Conservation (phyloP, 2,888 invertebrate species). For the Spicauda simplicius region DNA sequence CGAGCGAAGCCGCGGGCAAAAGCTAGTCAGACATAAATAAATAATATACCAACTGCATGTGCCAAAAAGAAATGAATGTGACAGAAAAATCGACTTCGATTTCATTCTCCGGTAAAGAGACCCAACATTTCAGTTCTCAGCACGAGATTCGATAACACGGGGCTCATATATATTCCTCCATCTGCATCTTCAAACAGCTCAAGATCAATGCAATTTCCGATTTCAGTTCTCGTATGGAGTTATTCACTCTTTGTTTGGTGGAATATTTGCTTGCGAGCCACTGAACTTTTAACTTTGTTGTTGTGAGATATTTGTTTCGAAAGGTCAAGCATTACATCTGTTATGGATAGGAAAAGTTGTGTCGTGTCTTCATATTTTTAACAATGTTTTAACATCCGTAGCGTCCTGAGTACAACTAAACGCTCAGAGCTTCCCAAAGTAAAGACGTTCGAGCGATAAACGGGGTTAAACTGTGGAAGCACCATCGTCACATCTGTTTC, state of each 20-base stretch:
- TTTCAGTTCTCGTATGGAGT: conserved; percentile 19
- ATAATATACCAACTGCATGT: too few relatives aligned
- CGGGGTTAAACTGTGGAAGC: too few relatives aligned
- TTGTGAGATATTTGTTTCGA: not conserved
- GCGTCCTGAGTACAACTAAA: not conserved
- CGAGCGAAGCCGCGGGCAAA: too few relatives aligned
- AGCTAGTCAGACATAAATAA: too few relatives aligned
- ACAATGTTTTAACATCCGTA: too few relatives aligned
- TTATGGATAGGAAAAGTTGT: not conserved
- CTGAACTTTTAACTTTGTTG: conserved; percentile 19
- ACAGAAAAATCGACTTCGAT: not conserved
- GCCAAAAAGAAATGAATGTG: not conserved
- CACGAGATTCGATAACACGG: conserved; percentile 12
- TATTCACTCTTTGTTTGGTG: conserved; percentile 30
- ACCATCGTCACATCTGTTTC: too few relatives aligned
- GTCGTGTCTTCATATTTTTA: not conserved
- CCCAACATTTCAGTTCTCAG: not conserved
- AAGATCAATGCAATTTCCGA: conserved; percentile 34
- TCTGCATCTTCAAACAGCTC: conserved; percentile 35
- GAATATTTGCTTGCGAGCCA: conserved; percentile 26
- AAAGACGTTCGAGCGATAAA: too few relatives aligned
- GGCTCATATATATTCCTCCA: conserved; percentile 25
- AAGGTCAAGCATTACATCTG: not conserved
- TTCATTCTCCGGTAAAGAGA: not conserved
- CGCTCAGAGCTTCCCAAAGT: too few relatives aligned